Conservation (phyloP, 1,140 invertebrate species). For the Drosophila sturtevanti region DNA sequence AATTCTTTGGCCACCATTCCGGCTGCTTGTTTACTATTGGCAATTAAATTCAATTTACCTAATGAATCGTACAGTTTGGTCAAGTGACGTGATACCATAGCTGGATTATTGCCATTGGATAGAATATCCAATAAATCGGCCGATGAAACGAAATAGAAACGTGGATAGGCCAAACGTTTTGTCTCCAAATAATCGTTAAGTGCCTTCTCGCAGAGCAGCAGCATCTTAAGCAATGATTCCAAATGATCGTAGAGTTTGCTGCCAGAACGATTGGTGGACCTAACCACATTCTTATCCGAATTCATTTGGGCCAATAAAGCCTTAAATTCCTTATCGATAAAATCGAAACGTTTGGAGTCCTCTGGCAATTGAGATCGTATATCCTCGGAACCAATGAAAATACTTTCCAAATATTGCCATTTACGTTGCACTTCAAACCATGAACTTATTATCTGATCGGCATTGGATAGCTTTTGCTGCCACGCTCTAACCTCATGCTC, state of each 20-base stretch:
- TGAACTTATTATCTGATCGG: slow-evolving; percentile 92
- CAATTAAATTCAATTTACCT: slow-evolving; percentile 90
- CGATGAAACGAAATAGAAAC: slow-evolving; percentile 97
- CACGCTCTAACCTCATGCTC: slow-evolving; percentile 92
- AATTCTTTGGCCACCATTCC: slow-evolving; percentile 94
- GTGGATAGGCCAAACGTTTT: slow-evolving; percentile 95
- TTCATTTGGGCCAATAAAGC: slow-evolving; percentile 83
- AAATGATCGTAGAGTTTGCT: slow-evolving; percentile 88
- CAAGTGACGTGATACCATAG: slow-evolving; percentile 91
- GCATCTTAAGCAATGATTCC: slow-evolving; percentile 89
- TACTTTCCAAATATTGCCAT: slow-evolving; percentile 97
- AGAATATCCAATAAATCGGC: slow-evolving; percentile 97
- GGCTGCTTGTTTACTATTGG: slow-evolving; percentile 83
- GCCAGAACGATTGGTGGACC: slow-evolving; percentile 91
- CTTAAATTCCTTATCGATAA: slow-evolving; percentile 94
- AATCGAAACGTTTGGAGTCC: slow-evolving; percentile 95
- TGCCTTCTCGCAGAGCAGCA: slow-evolving; percentile 96
- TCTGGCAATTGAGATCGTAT: slow-evolving; percentile 95
- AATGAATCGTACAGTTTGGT: slow-evolving; percentile 97
- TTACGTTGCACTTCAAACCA: slow-evolving; percentile 97
- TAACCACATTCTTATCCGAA: slow-evolving; percentile 89
- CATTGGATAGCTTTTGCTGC: slow-evolving; percentile 94
- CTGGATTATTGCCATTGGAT: slow-evolving; percentile 96
- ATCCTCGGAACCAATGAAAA: slow-evolving; percentile 98
- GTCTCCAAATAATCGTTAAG: slow-evolving; percentile 97